Base-by-base conservation (phyloP, 2,797 vertebrate genomes). In the Sebastes iracundus region DNA sequence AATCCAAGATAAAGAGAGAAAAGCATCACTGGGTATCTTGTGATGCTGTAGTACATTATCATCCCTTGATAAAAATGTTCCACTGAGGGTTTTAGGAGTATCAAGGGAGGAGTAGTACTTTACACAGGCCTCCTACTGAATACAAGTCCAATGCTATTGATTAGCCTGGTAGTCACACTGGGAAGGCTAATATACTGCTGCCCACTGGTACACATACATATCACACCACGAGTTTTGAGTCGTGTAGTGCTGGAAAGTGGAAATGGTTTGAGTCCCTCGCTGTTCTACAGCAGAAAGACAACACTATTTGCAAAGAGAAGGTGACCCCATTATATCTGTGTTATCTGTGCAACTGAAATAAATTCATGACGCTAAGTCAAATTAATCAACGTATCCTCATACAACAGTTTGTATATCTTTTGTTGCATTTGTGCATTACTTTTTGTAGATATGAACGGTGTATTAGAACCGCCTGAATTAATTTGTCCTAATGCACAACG, bases 181-280 rank as follows among this genome's bases (percentile, higher is more conserved):
- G 53, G 65, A 38, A 22, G 56, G 22, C 78, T 75, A 85, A 90
- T 85, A 77, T 59, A 73, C 59, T 68, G 63, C 74, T 80, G 70
- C 52, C 25, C 53, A 70, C 20, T 72, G 27, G 72, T 23, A 30
- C 70, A 66, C 67, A 85, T 66, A 69, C 27, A 58, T 38, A 70
- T 56, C 72, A 68, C 73, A 53, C 42, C 35, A 70, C 35, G 75
- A 23, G 55, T n/a, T 83, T 59, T 11, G 27, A 63, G 63, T 76
- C 30, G 9, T 46, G 63, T 58, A 4, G 3, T 66, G 56, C 59
- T 75, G 14, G 9, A 55, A 33, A 73, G 33, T 38, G 8, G 0
- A 80, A 59, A 59, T 38, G 4, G 35, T 38, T 42, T 7, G 8
- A 35, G 38, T 46, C 38, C 14, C 38, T 46, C 38, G 38, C 38